phyloP scores from a whole-genome alignment of 2,113 vertebrate genomes.

The Pterophyllum scalare region DNA sequence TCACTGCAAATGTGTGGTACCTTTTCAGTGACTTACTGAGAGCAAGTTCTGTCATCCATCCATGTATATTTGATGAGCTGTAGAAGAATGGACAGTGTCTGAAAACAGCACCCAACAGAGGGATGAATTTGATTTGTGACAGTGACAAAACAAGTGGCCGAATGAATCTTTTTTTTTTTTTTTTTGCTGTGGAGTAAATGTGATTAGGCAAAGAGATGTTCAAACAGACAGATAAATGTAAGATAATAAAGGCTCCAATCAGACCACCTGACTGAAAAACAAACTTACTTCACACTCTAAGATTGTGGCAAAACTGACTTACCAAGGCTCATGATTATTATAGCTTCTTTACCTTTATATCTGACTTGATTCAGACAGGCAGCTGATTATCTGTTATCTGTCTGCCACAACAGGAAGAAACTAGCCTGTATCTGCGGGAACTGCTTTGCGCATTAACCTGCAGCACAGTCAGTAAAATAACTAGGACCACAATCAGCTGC shows the following conservation, averaged over 20 bases:
- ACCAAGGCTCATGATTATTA: background rate
- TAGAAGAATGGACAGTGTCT: slow-evolving; percentile 21
- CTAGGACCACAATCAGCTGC: slow-evolving; percentile 33
- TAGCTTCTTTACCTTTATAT: slow-evolving; percentile 17
- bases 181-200: slow-evolving; percentile 17
- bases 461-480: slow-evolving; percentile 14
- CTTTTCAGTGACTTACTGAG: slow-evolving; percentile 11
- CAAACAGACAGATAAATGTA: slow-evolving; percentile 13
- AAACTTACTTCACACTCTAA: slow-evolving; percentile 2
- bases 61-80: slow-evolving; percentile 40
- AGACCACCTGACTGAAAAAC: slow-evolving; percentile 3
- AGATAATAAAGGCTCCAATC: slow-evolving; percentile 32
- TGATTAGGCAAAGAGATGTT: slow-evolving; percentile 6
- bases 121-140: slow-evolving; percentile 37
- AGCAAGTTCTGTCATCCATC: slow-evolving; percentile 36
- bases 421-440: slow-evolving; percentile 21
- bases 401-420: slow-evolving; percentile 27
- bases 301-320: slow-evolving; percentile 9
- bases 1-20: slow-evolving; percentile 23
- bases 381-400: slow-evolving; percentile 37
- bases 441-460: slow-evolving; percentile 12
- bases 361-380: slow-evolving; percentile 34
- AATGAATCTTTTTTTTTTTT: slow-evolving; percentile 10
- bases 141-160: slow-evolving; percentile 5
- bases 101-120: slow-evolving; percentile 16